These are phyloP conservation scores for Leptinotarsa undecemlineata DNA, from an alignment of 1,140 invertebrate species.

Conservation along the genomic window DNA sequence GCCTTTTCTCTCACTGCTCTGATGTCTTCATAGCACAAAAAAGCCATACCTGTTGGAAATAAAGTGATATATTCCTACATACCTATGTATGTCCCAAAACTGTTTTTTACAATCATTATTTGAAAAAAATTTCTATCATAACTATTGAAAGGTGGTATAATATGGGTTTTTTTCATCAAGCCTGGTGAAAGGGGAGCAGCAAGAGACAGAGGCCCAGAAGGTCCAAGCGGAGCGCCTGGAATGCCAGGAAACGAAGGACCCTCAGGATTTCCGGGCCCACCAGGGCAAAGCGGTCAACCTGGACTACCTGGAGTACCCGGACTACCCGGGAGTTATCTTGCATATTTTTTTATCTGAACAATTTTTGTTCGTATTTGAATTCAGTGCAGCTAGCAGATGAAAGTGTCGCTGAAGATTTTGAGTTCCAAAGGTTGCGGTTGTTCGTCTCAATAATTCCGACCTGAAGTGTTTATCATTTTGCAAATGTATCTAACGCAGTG, in stretches of 20 bases:
- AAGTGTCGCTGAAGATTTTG: no score
- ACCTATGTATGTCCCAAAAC: no score
- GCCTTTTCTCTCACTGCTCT: no score
- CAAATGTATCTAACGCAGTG: no score
- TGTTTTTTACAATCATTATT: no score
- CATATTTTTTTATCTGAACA: no score
- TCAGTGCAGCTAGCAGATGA: no score
- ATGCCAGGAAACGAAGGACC: constrained; percentile 55
- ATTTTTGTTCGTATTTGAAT: no score
- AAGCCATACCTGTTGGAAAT: constrained; percentile 1
- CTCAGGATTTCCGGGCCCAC: constrained; percentile 49
- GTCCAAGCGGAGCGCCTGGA: constrained; percentile 54
- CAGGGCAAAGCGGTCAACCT: constrained; percentile 54
- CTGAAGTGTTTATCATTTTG: no score
- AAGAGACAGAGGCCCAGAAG: constrained; percentile 49
- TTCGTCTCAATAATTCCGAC: no score
- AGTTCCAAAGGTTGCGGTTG: no score
- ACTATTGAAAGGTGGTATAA: neutral
- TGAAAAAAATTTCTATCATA: neutral
- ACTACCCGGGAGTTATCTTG: constrained; percentile 36
- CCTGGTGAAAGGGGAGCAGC: constrained; percentile 49
- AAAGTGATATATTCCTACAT: neutral
- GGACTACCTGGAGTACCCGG: constrained; percentile 57
- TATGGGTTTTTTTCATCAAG: constrained; percentile 29
- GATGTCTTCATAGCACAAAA: no score